Conservation (phyloP, 2,888 invertebrate species). For the Mimachlamys varia region DNA sequence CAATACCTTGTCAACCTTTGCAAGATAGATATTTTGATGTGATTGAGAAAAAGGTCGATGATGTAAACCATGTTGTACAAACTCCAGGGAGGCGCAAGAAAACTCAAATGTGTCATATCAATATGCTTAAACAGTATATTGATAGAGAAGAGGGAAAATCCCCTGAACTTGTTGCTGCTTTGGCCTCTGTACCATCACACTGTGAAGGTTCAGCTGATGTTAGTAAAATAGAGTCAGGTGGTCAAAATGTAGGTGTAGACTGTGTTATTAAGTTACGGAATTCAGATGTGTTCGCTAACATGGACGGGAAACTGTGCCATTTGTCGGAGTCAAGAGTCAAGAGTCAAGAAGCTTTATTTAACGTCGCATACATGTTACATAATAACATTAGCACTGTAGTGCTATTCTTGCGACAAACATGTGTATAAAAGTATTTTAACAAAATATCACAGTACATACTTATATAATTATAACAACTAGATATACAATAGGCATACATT, state of each 20-base stretch:
- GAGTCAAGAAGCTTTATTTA: too few species aligned
- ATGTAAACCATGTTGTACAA: not conserved
- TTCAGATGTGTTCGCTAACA: constrained; percentile 44
- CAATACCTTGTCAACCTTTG: not conserved
- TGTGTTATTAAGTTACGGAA: not conserved
- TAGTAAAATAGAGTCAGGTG: not conserved
- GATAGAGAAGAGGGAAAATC: not conserved
- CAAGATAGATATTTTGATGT: not conserved
- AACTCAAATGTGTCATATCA: too few species aligned
- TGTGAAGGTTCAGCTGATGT: not conserved
- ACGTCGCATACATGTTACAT: too few species aligned
- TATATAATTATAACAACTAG: too few species aligned
- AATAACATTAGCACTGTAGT: too few species aligned
- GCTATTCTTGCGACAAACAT: too few species aligned
- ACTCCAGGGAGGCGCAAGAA: not conserved
- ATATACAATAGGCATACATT: too few species aligned
- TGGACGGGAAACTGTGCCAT: constrained; percentile 50
- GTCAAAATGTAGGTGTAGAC: not conserved
- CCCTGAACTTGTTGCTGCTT: not conserved
- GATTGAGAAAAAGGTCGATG: not conserved
- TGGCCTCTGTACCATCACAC: not conserved
- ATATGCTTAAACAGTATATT: not conserved
- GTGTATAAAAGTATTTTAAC: too few species aligned
- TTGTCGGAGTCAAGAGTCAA: too few species aligned
- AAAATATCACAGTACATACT: too few species aligned